These are phyloP conservation scores for Drosophila carrolli DNA, from an alignment of 1,140 invertebrate species.

Conservation along the genomic window DNA sequence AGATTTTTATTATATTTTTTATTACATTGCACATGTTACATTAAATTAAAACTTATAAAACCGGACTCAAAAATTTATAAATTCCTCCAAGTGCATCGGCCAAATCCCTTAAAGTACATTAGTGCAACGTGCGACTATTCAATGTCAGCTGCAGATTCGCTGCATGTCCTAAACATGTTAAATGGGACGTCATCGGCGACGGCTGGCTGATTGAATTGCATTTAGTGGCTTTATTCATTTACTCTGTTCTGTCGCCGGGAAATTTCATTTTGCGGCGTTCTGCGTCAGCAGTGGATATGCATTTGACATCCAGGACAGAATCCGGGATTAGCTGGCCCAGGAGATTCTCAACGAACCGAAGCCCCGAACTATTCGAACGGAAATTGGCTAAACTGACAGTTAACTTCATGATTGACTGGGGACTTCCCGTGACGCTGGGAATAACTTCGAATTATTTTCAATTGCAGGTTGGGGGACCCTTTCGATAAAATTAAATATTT, in stretches of 20 bases:
- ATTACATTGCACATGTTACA: no score
- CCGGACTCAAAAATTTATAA: not conserved
- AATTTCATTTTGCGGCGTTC: conserved; percentile 54
- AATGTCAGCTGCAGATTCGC: conserved; percentile 10
- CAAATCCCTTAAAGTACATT: conserved; percentile 24
- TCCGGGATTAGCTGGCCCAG: conserved; percentile 6
- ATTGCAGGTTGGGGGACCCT: no score
- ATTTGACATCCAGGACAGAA: conserved; percentile 35
- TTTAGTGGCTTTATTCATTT: conserved; percentile 62
- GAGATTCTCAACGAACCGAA: not conserved
- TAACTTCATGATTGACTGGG: conserved; percentile 17
- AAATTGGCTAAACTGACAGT: conserved; percentile 31
- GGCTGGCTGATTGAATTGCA: conserved; percentile 55
- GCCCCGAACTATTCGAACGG: conserved; percentile 15
- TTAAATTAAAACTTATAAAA: not conserved
- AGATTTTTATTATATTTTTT: no score
- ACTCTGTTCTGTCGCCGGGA: conserved; percentile 16
- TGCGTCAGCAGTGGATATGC: conserved; percentile 31
- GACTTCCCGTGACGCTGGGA: no score
- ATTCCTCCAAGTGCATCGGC: not conserved
- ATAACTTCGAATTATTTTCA: not conserved
- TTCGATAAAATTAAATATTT: no score
- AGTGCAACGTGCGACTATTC: conserved; percentile 4
- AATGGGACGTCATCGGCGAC: conserved; percentile 37
- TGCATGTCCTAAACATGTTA: conserved; percentile 47